Base-by-base conservation (phyloP, 2,888 invertebrate species). In the Phasia obesa region DNA sequence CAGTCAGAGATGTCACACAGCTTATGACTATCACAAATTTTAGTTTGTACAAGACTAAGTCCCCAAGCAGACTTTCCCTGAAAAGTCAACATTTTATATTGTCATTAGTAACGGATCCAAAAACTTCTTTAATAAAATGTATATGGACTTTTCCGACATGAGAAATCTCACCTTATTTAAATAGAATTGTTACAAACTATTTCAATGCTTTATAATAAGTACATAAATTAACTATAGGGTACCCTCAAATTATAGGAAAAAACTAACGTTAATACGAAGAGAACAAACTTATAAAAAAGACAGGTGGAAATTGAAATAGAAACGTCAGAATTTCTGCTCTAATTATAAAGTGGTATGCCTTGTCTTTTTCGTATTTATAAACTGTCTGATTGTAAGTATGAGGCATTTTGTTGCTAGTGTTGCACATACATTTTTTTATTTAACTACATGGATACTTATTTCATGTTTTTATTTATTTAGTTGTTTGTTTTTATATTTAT, bases 301-400 rank as follows among this genome's bases (percentile, higher is more conserved):
- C 86, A 84, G 84, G 85, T 85, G 87, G 88, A 90, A 89, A 88
- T 87, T 88, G 89, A 89, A 90, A 90, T 90, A 88, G 89, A 90
- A 90, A 90, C 91, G 90, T 90, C 90, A 91, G 90, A 90, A 89
- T 91, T 91, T 91, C 90, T 90, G 91, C 91, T 91, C 91, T 90
- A 90, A 90, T 91, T 91, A 88, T 87, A 87, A 87, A 87, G 87
- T 87, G 91, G 90, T 88, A 91, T 75, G 62, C 38, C 75, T 79
- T 79, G 71, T 88, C 87, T 81, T 59, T 64, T 55, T 62, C 60
- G 70, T 71, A 51, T 53, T 71, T 77, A 60, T 64, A 62, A 38
- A 51, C 23, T 73, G 38, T 60, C 51, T 42, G 38, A 19, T 17
- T 57, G 44, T 62, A 4, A 55, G 38, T 44, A 7, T 38, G 35